Percentiles rank a stretch among this genome's conserved stretches.
Evolutionary conservation across 2,888 invertebrate species (phyloP).

Genomic region (Temnothorax rugatulus): DNA sequence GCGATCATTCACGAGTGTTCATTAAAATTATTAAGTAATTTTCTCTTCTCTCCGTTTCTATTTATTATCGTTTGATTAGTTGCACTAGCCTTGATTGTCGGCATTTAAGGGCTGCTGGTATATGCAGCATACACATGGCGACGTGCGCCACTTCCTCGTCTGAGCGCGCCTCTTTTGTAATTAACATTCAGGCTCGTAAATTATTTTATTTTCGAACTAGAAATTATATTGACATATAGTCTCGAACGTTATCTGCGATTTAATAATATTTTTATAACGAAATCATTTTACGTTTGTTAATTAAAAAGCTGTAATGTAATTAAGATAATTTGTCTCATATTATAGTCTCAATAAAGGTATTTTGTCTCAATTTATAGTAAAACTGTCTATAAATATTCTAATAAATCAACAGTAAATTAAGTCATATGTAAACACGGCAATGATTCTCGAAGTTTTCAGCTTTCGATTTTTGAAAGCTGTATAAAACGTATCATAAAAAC

Average conservation of each 20-base stretch:
- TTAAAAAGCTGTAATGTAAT: background rate
- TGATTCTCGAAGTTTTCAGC: conserved; percentile 2
- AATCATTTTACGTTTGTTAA: background rate
- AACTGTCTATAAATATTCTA: background rate
- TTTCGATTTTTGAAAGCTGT: background rate
- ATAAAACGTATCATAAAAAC: conserved; percentile 9
- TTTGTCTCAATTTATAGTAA: background rate
- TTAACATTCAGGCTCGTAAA: conserved; percentile 41
- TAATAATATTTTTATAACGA: background rate
- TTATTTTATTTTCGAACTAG: conserved; percentile 1
- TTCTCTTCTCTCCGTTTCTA: conserved; percentile 67
- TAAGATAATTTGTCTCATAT: background rate
- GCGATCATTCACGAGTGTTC: conserved; percentile 69
- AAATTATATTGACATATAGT: conserved; percentile 12
- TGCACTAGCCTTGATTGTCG: conserved; percentile 86
- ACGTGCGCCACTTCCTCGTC: conserved; percentile 76
- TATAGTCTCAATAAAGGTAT: too few relatives aligned
- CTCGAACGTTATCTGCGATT: conserved; percentile 38
- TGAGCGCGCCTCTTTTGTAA: conserved; percentile 58
- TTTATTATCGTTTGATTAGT: conserved; percentile 85
- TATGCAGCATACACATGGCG: conserved; percentile 80
- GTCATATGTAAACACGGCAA: background rate
- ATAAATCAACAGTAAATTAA: background rate
- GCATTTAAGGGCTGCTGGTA: conserved; percentile 84
- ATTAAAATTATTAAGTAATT: conserved; percentile 73